These are phyloP conservation scores for Hirundichthys speculiger DNA, from an alignment of 2,113 vertebrate genomes.

Conservation along the genomic window DNA sequence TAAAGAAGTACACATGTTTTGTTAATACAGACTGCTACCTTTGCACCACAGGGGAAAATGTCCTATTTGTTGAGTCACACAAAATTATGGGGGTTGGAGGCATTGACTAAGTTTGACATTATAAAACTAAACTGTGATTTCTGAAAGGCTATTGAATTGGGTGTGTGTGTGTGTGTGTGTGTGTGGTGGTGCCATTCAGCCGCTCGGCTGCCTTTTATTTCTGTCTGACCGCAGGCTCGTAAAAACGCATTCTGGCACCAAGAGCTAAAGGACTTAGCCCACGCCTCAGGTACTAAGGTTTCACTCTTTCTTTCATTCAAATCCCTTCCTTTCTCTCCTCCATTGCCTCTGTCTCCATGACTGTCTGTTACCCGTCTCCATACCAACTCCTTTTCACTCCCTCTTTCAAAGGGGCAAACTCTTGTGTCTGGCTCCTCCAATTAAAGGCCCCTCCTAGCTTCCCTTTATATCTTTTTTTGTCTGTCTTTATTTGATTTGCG, in stretches of 20 bases:
- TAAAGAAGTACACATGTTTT: conserved; percentile 45
- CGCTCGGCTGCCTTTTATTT: conserved; percentile 79
- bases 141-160: conserved; percentile 67
- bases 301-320: conserved; percentile 64
- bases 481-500: conserved; percentile 62
- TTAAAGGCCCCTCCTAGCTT: conserved; percentile 41
- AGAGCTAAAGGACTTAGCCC: conserved; percentile 69
- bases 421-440: conserved; percentile 49
- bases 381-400: conserved; percentile 64
- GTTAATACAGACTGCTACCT: conserved; percentile 32
- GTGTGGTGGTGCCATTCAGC: conserved; percentile 71
- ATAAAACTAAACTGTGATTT: conserved; percentile 82
- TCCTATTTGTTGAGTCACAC: conserved; percentile 64
- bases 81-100: conserved; percentile 67
- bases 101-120: conserved; percentile 80
- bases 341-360: conserved; percentile 56
- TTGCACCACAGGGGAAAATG: conserved; percentile 39
- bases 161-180: conserved; percentile 17
- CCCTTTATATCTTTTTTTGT: conserved; percentile 42
- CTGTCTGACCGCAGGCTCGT: conserved; percentile 79
- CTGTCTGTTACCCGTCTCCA: conserved; percentile 59
- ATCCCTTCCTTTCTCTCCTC: conserved; percentile 54
- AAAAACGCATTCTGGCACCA: conserved; percentile 79
- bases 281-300: conserved; percentile 78
- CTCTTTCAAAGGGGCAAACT: conserved; percentile 42